A percentile compares a stretch with the other conserved stretches of the same genome.
phyloP scores from a whole-genome alignment of 2,797 vertebrate species.

The Myripristis murdjan region DNA sequence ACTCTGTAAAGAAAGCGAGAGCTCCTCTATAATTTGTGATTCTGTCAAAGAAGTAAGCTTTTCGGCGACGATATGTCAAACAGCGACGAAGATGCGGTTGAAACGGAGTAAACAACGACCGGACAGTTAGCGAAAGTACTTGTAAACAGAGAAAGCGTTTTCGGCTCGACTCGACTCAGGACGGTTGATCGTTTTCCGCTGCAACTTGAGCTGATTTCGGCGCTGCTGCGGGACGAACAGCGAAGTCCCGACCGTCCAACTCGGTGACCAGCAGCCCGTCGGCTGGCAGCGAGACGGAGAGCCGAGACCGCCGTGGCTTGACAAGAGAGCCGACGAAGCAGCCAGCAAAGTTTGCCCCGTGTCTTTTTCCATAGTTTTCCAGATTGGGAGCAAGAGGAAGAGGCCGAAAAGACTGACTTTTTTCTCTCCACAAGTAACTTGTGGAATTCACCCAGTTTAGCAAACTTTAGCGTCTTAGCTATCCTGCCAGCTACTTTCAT shows the following conservation, averaged over 20 bases:
- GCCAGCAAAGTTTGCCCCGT: constrained; percentile 69
- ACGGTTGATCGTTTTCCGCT: constrained; percentile 61
- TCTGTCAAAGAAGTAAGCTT: constrained; percentile 66
- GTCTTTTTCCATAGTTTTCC: constrained; percentile 60
- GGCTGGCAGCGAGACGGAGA: constrained; percentile 34
- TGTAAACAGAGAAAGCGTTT: constrained; percentile 22
- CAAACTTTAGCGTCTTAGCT: constrained; percentile 43
- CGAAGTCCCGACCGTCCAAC: constrained; percentile 25
- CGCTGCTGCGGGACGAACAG: constrained; percentile 43
- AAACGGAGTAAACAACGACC: constrained; percentile 73
- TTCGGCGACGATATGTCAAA: constrained; percentile 72
- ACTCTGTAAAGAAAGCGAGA: constrained; percentile 76
- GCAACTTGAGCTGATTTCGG: constrained; percentile 58
- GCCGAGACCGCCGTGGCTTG: constrained; percentile 26
- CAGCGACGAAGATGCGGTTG: constrained; percentile 73
- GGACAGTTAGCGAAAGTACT: constrained; percentile 75
- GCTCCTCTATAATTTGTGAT: constrained; percentile 38
- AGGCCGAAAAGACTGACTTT: constrained; percentile 66
- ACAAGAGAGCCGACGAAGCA: constrained; percentile 35
- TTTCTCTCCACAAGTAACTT: constrained; percentile 65
- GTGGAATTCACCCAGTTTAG: constrained; percentile 58
- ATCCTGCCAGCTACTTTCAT: constrained; percentile 28
- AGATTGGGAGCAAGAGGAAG: constrained; percentile 54
- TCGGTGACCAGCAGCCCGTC: constrained; percentile 9
- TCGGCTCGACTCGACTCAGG: constrained; percentile 61